phyloP scores from a whole-genome alignment of 2,888 invertebrate genomes.

The Pollenia amentaria region DNA sequence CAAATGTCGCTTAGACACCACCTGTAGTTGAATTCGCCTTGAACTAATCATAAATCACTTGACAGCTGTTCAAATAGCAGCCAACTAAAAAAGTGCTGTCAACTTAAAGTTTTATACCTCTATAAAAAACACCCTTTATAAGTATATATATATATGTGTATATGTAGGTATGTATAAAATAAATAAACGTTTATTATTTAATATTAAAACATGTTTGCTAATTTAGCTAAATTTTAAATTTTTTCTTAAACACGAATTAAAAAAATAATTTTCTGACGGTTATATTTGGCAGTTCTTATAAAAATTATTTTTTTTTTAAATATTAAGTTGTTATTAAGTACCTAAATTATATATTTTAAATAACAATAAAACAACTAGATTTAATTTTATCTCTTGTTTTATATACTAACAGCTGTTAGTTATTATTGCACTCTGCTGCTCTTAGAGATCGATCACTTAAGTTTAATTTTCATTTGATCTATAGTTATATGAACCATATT shows the following conservation, averaged over 20 bases:
- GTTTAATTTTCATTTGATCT: slow-evolving; percentile 20
- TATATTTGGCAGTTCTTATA: slow-evolving; percentile 10
- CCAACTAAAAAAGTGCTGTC: background rate
- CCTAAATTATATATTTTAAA: slow-evolving; percentile 14
- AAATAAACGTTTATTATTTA: too few species aligned
- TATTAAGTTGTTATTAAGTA: slow-evolving; percentile 19
- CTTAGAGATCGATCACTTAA: background rate
- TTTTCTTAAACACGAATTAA: background rate
- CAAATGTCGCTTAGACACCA: too few species aligned
- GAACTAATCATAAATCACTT: too few species aligned
- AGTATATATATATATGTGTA: background rate
- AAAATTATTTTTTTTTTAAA: background rate
- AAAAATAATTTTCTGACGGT: slow-evolving; percentile 11
- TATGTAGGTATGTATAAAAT: background rate
- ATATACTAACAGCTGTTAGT: slow-evolving; percentile 7
- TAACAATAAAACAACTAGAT: background rate
- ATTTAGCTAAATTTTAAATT: background rate
- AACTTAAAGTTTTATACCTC: background rate
- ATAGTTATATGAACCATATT: slow-evolving; percentile 5
- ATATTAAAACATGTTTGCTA: background rate
- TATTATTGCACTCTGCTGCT: slow-evolving; percentile 1
- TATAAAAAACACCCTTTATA: slow-evolving; percentile 5
- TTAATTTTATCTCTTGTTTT: too few species aligned
- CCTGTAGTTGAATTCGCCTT: too few species aligned
- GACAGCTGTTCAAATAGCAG: too few species aligned